These are phyloP conservation scores for Rafetus swinhoei DNA, from an alignment of 2,113 vertebrate species.

Conservation along the genomic window DNA sequence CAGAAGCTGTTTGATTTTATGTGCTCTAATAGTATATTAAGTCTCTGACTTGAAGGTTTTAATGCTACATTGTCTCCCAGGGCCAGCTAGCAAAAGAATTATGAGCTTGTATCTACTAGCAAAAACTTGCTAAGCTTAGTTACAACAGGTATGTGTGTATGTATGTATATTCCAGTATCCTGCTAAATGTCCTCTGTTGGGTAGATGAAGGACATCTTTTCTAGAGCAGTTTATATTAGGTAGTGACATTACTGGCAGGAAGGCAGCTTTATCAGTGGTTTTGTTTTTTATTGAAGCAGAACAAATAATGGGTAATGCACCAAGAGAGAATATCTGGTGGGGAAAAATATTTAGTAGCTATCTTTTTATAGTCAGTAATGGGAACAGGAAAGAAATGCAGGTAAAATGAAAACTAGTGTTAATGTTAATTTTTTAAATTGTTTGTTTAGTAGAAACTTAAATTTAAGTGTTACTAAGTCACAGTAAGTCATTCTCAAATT, in stretches of 20 bases:
- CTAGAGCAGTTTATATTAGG: neutral
- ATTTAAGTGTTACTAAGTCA: neutral
- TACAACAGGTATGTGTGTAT: neutral
- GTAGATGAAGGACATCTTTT: slow-evolving; percentile 55
- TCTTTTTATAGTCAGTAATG: slow-evolving; percentile 18
- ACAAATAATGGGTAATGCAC: slow-evolving; percentile 55
- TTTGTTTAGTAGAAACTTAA: neutral
- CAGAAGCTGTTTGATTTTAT: neutral
- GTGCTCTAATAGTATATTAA: neutral
- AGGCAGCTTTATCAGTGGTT: slow-evolving; percentile 71
- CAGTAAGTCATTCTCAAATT: neutral
- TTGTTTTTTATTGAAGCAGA: slow-evolving; percentile 62
- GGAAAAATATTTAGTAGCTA: slow-evolving; percentile 24
- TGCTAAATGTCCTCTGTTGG: slow-evolving; percentile 14
- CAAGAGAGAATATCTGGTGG: slow-evolving; percentile 42
- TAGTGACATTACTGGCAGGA: slow-evolving; percentile 69
- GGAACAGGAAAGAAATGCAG: slow-evolving; percentile 17
- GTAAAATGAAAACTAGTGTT: neutral
- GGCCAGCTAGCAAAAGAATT: neutral
- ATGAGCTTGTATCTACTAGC: neutral
- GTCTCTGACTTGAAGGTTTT: neutral
- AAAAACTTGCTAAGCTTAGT: neutral
- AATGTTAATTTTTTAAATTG: neutral
- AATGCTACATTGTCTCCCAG: neutral
- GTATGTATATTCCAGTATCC: neutral